Evolutionary conservation across 2,113 vertebrate genomes (phyloP).

Genomic region (Seriola aureovittata): DNA sequence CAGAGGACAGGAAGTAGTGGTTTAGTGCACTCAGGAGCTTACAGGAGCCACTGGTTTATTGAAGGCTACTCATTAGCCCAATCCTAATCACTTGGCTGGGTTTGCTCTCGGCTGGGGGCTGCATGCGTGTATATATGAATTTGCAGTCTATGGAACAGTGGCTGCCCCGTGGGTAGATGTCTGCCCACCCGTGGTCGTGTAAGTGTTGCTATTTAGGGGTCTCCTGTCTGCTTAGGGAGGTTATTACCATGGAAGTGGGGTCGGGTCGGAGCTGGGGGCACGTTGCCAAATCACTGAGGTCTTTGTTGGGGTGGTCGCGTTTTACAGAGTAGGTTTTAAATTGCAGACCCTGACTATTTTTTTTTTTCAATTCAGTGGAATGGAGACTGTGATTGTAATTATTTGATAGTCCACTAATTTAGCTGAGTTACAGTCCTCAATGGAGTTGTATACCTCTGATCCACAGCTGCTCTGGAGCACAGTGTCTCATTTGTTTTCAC

Average conservation of each 20-base stretch:
- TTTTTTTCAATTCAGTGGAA: slow-evolving; percentile 26
- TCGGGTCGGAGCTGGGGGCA: slow-evolving; percentile 36
- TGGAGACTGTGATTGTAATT: slow-evolving; percentile 63
- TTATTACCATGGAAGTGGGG: slow-evolving; percentile 64
- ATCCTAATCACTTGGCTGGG: slow-evolving; percentile 56
- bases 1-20: slow-evolving; percentile 37
- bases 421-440: slow-evolving; percentile 63
- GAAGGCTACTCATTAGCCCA: slow-evolving; percentile 66
- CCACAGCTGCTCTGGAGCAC: slow-evolving; percentile 62
- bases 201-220: slow-evolving; percentile 73
- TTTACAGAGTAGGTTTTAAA: slow-evolving; percentile 58
- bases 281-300: slow-evolving; percentile 69
- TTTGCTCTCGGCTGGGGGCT: slow-evolving; percentile 27
- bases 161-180: slow-evolving; percentile 47
- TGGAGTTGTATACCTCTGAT: slow-evolving; percentile 56
- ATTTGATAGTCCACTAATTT: slow-evolving; percentile 70
- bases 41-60: slow-evolving; percentile 60
- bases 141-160: slow-evolving; percentile 56
- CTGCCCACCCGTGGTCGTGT: slow-evolving; percentile 66
- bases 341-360: slow-evolving; percentile 33
- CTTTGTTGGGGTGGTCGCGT: slow-evolving; percentile 65
- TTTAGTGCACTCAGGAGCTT: slow-evolving; percentile 23
- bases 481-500: slow-evolving; percentile 73
- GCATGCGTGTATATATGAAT: slow-evolving; percentile 47
- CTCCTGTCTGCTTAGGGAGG: slow-evolving; percentile 61